Evolutionary conservation across 2,888 invertebrate species (phyloP).

Genomic region (Ellobium chinense): DNA sequence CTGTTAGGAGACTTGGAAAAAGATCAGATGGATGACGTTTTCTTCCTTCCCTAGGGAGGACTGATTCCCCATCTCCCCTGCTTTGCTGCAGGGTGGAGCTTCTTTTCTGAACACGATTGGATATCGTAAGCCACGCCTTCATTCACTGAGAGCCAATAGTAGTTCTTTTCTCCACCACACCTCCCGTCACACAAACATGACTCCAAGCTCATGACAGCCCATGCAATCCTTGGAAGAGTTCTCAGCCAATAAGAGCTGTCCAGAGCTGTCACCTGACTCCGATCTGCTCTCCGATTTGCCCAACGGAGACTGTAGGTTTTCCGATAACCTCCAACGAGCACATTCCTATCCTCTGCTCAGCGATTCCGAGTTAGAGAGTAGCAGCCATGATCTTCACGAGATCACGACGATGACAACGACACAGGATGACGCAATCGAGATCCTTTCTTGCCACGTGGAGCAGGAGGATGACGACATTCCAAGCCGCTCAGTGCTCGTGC

Average conservation of each 20-base stretch:
- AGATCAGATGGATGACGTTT: background rate
- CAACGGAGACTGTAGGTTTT: too few relatives aligned
- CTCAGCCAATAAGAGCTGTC: constrained; percentile 40
- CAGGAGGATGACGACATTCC: constrained; percentile 46
- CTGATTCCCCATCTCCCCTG: background rate
- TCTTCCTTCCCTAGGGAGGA: background rate
- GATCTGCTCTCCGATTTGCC: constrained; percentile 17
- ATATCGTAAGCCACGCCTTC: background rate
- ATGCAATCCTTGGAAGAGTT: constrained; percentile 35
- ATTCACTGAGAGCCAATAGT: background rate
- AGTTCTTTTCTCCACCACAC: background rate
- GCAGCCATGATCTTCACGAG: constrained; percentile 13
- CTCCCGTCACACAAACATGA: background rate
- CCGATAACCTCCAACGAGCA: background rate
- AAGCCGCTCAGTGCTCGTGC: background rate
- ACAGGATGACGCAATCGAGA: constrained; percentile 57
- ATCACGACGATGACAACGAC: constrained; percentile 54
- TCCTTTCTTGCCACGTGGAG: constrained; percentile 55
- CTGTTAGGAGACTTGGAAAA: too few relatives aligned
- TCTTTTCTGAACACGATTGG: background rate
- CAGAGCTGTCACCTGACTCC: constrained; percentile 31
- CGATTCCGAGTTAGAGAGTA: constrained; percentile 6
- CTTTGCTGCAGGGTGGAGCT: background rate
- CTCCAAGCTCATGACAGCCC: constrained; percentile 2
- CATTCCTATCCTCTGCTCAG: constrained; percentile 7